Evolutionary conservation across 2,113 vertebrate species (phyloP), one percentile per base, ranked within the genome.

Genomic region (Neogobius melanostomus): DNA sequence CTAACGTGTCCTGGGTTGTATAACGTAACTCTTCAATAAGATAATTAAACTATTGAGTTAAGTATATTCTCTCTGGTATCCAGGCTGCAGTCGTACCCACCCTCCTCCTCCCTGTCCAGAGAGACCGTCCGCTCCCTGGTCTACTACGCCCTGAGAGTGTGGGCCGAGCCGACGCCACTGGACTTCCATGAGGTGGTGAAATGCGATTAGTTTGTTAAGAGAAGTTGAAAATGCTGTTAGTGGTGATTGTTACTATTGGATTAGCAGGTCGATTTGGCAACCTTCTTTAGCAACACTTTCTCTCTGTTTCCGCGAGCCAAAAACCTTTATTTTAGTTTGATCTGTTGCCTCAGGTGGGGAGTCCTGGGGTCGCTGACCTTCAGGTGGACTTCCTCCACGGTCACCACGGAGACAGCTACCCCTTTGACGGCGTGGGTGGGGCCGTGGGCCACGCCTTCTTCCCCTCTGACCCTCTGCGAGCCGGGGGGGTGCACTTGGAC

Each of bases 91-190:
- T 90, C 87, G 6, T 87, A 84, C 52, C 92, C 91, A 0, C 28
- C 62, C 44, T 84, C 82, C 45, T 89, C 91, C 1, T 54, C 73
- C 50, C 78, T 92, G 62, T 80, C 91, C 47, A 79, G 83, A 54
- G 92, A 93, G 69, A 93, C 51, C 0, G 71, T 92, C 52, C 91
- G 92, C 36, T 89, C 89, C 0, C 82, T 94, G 67, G 88, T 92
- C 49, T 92, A 88, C 79, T 93, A 93, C 4, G 91, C 92, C 36
- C 71, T 94, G 10, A 82, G 87, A 80, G 91, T 93, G 36, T 89
- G 86, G 89, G 78, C 86, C 0, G 87, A 92, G 10, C 76, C 88
- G 11, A 88, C 88, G 0, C 71, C 83, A 0, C 82, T 91, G 78
- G 88, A 90, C 21, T 92, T 93, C 57, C 89, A 91, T 6, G 90